Evolutionary conservation across 2,888 invertebrate species (phyloP).

Genomic region (Habrosyne pyritoides): DNA sequence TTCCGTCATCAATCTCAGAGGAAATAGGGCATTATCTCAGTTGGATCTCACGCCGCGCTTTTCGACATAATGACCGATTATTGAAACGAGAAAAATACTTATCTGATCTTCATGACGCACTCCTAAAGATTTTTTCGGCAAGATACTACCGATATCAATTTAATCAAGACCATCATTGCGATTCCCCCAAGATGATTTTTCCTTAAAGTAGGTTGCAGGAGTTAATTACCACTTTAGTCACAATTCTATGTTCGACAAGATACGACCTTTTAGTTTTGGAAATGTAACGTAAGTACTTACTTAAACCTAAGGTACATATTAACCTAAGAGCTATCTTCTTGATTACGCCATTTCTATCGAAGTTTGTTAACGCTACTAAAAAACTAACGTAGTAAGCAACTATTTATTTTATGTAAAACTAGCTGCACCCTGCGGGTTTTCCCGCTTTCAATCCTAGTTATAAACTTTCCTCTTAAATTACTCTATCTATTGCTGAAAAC

Average conservation of each 20-base stretch:
- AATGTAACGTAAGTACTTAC: no score
- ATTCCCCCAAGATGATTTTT: slow-evolving; percentile 6
- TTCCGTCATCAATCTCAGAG: slow-evolving; percentile 43
- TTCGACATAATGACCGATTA: slow-evolving; percentile 65
- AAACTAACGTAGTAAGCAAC: no score
- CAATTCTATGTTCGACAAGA: neutral
- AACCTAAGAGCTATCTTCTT: no score
- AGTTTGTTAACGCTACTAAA: no score
- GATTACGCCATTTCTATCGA: no score
- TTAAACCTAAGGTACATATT: no score
- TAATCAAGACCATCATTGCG: slow-evolving; percentile 28
- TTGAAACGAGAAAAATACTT: slow-evolving; percentile 63
- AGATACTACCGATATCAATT: slow-evolving; percentile 39
- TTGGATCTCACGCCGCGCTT: slow-evolving; percentile 43
- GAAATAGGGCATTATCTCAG: slow-evolving; percentile 51
- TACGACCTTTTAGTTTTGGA: no score
- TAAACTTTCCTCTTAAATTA: no score
- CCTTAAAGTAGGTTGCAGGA: neutral
- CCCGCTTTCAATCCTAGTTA: no score
- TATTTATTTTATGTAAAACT: no score
- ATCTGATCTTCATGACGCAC: slow-evolving; percentile 42
- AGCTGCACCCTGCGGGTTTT: no score
- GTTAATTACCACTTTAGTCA: neutral
- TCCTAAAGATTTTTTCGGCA: slow-evolving; percentile 29
- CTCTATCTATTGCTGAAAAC: no score